These are phyloP conservation scores for Sebastes baramenuke DNA, from an alignment of 2,797 vertebrate genomes.

Conservation along the genomic window DNA sequence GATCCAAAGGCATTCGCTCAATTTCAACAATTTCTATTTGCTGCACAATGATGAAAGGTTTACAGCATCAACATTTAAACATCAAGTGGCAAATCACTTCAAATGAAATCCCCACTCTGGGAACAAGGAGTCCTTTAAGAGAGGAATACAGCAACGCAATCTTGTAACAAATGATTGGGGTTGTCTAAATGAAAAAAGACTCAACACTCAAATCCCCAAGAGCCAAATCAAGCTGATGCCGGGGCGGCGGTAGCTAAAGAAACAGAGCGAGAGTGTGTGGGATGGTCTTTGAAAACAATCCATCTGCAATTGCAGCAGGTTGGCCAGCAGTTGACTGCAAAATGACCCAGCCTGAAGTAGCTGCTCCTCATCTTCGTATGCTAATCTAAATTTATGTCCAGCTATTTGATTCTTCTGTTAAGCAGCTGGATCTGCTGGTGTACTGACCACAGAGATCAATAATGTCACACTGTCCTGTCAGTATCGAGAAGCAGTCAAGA, in stretches of 20 bases:
- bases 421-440: conserved; percentile 49
- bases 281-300: conserved; percentile 35
- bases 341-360: background rate
- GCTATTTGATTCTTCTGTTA: conserved; percentile 36
- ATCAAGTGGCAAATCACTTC: conserved; percentile 24
- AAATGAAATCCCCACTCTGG: conserved; percentile 17
- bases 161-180: background rate
- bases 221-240: conserved; percentile 30
- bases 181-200: conserved; percentile 11
- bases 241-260: conserved; percentile 1
- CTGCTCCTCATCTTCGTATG: conserved; percentile 26
- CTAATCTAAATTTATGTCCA: conserved; percentile 53
- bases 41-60: background rate
- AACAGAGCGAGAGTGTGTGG: conserved; percentile 21
- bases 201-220: conserved; percentile 18
- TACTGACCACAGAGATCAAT: conserved; percentile 52
- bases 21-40: background rate
- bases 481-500: conserved; percentile 24
- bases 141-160: background rate
- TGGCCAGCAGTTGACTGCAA: conserved; percentile 21
- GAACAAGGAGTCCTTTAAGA: conserved; percentile 6
- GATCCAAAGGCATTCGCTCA: background rate
- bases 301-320: conserved; percentile 33
- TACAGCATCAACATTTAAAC: conserved; percentile 18
- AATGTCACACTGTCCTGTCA: conserved; percentile 34